Conservation (phyloP, 2,888 invertebrate genomes). For the Coleophora flavipennella region DNA sequence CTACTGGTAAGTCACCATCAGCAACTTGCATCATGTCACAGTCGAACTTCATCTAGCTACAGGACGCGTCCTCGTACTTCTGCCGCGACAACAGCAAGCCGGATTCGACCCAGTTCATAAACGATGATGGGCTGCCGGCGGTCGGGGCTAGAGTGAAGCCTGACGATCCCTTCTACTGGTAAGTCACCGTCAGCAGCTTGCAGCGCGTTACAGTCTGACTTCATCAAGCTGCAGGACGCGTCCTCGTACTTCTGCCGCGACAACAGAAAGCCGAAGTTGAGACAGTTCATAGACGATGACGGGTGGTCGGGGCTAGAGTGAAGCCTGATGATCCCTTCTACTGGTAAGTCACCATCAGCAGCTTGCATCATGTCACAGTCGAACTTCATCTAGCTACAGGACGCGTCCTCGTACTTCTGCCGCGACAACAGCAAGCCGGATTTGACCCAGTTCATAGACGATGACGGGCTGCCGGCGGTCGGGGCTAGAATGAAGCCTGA, state of each 20-base stretch:
- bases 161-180: slow-evolving; percentile 87
- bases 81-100: slow-evolving; percentile 76
- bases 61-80: slow-evolving; percentile 78
- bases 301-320: slow-evolving; percentile 83
- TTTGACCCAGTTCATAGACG: slow-evolving; percentile 75
- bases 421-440: slow-evolving; percentile 75
- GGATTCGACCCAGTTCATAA: slow-evolving; percentile 72
- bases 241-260: slow-evolving; percentile 82
- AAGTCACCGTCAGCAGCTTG: too few relatives aligned
- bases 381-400: slow-evolving; percentile 83
- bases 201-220: too few relatives aligned
- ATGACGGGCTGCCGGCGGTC: slow-evolving; percentile 90
- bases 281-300: slow-evolving; percentile 79
- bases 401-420: slow-evolving; percentile 79
- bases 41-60: slow-evolving; percentile 84
- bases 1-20: slow-evolving; percentile 81
- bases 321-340: slow-evolving; percentile 81
- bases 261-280: slow-evolving; percentile 69
- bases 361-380: too few relatives aligned
- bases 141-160: slow-evolving; percentile 80
- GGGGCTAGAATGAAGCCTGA: slow-evolving; percentile 79
- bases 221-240: slow-evolving; percentile 78
- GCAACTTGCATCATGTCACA: too few relatives aligned
- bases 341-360: slow-evolving; percentile 78
- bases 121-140: slow-evolving; percentile 90